Percentiles rank a stretch among this genome's conserved stretches.
Evolutionary conservation across 2,888 invertebrate genomes (phyloP).

Genomic region (Rhagophthalmus giganteus): DNA sequence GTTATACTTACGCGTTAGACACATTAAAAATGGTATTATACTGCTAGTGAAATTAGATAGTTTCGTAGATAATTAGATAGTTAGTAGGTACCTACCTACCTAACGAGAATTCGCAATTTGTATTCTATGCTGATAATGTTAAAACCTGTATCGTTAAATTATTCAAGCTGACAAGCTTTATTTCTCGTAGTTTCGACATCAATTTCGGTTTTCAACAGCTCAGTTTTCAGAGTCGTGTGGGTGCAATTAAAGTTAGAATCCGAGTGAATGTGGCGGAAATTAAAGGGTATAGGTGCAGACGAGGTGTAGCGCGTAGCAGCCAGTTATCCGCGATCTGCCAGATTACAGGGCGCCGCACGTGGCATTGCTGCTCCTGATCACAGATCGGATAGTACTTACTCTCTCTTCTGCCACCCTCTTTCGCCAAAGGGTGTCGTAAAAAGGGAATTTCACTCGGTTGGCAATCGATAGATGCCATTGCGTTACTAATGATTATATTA

Average conservation of each 20-base stretch:
- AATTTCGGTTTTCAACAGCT: constrained; percentile 42
- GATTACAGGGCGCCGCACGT: constrained; percentile 46
- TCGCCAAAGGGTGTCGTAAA: constrained; percentile 8
- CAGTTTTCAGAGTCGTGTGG: constrained; percentile 43
- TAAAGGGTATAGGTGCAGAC: constrained; percentile 48
- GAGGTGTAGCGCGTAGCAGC: constrained; percentile 45
- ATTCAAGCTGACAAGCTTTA: constrained; percentile 28
- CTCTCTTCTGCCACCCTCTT: constrained; percentile 11
- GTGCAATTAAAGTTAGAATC: constrained; percentile 45
- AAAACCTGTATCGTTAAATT: constrained; percentile 29
- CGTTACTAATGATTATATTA: neutral
- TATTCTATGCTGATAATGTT: constrained; percentile 24
- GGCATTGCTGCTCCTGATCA: constrained; percentile 28
- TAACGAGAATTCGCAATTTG: neutral
- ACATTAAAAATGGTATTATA: too few species aligned
- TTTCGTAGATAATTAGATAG: too few species aligned
- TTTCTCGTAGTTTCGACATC: constrained; percentile 34
- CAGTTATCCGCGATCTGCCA: constrained; percentile 45
- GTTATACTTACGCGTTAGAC: too few species aligned
- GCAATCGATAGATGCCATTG: neutral
- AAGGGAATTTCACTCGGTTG: constrained; percentile 10
- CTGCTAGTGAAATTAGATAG: too few species aligned
- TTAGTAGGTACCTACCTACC: too few species aligned
- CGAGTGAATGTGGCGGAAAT: constrained; percentile 45
- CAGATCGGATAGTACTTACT: constrained; percentile 29